These are phyloP conservation scores for Drosophila monieri DNA, from an alignment of 2,888 invertebrate genomes.

Conservation along the genomic window DNA sequence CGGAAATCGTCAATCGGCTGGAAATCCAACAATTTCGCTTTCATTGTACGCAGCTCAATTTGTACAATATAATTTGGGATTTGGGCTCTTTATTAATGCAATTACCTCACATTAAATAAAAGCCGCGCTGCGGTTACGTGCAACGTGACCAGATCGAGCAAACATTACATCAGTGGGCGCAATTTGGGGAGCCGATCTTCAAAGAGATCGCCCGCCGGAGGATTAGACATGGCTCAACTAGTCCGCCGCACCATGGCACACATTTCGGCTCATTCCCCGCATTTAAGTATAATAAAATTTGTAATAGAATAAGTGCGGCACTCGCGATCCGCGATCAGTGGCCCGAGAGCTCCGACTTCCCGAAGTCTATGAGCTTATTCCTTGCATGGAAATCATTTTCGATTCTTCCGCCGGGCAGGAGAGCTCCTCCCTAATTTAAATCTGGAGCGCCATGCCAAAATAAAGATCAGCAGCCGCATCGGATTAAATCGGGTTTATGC, in stretches of 20 bases:
- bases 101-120: constrained; percentile 75
- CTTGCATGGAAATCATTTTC: constrained; percentile 64
- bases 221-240: constrained; percentile 65
- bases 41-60: constrained; percentile 77
- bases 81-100: constrained; percentile 77
- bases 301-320: constrained; percentile 62
- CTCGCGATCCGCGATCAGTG: constrained; percentile 3
- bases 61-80: constrained; percentile 76
- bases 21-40: constrained; percentile 74
- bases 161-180: constrained; percentile 71
- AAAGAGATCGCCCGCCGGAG: constrained; percentile 62
- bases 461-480: constrained; percentile 34
- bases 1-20: constrained; percentile 40
- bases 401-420: constrained; percentile 53
- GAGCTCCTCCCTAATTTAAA: constrained; percentile 29
- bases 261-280: constrained; percentile 55
- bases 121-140: constrained; percentile 75
- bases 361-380: constrained; percentile 1
- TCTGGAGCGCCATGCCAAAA: constrained; percentile 41
- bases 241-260: constrained; percentile 53
- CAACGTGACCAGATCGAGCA: constrained; percentile 75
- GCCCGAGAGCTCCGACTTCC: background rate
- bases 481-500: constrained; percentile 36
- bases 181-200: constrained; percentile 54
- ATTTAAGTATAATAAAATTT: constrained; percentile 56